A percentile compares a stretch with the other conserved stretches of the same genome.
Evolutionary conservation across 2,797 vertebrate genomes (phyloP).

Genomic region (Lophius americanus): DNA sequence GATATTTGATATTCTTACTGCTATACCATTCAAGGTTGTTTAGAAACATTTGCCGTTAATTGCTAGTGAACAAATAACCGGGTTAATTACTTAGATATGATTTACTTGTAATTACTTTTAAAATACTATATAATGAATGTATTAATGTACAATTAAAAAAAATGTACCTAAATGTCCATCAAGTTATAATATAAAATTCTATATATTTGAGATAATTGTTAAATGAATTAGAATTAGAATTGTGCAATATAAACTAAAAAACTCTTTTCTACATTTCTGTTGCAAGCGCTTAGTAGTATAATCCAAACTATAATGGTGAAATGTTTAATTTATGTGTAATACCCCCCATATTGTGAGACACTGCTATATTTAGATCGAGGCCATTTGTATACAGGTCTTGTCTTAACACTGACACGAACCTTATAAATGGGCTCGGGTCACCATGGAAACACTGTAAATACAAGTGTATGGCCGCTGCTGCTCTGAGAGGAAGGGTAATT

Average conservation of each 20-base stretch:
- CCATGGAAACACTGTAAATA: constrained; percentile 92
- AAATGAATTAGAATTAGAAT: constrained; percentile 18
- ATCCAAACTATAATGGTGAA: constrained; percentile 44
- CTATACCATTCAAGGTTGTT: not conserved
- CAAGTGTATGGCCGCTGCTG: constrained; percentile 72
- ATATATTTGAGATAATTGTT: constrained; percentile 34
- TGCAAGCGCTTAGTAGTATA: constrained; percentile 46
- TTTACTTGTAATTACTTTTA: not conserved
- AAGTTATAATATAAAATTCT: constrained; percentile 19
- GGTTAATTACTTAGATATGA: not conserved
- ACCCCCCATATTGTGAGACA: constrained; percentile 68
- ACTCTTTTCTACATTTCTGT: constrained; percentile 21
- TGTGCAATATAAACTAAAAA: constrained; percentile 24
- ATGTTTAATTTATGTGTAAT: constrained; percentile 70
- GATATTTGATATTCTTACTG: not conserved
- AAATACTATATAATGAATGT: not conserved
- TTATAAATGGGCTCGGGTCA: constrained; percentile 90
- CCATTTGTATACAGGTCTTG: constrained; percentile 87
- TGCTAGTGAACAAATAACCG: not conserved
- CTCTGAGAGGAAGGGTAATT: constrained; percentile 84
- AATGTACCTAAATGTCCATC: constrained; percentile 14
- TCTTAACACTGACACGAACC: constrained; percentile 89
- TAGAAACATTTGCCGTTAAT: not conserved
- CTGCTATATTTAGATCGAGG: constrained; percentile 77
- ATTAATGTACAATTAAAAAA: constrained; percentile 4